Evolutionary conservation across 2,888 invertebrate species (phyloP).

Genomic region (Brachyptera risi): DNA sequence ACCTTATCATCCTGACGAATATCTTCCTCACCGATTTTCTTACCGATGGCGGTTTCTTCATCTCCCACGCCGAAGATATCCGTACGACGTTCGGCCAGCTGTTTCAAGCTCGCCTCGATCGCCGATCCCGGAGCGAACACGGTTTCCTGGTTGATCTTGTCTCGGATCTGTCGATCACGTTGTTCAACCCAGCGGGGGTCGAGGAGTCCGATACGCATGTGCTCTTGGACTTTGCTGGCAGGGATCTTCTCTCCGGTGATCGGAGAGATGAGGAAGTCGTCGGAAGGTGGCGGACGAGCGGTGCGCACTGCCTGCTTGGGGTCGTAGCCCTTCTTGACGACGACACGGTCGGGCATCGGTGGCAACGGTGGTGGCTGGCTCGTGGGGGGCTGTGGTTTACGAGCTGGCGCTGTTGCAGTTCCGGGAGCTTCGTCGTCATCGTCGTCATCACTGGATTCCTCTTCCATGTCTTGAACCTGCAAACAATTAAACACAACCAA

Average conservation of each 20-base stretch:
- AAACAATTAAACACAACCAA: no score
- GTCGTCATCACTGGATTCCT: constrained; percentile 71
- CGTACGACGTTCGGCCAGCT: constrained; percentile 96
- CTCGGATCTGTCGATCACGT: constrained; percentile 82
- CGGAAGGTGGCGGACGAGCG: constrained; percentile 61
- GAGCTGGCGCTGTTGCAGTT: constrained; percentile 36
- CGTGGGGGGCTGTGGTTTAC: constrained; percentile 41
- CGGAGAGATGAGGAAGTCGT: constrained; percentile 94
- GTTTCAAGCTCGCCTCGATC: constrained; percentile 93
- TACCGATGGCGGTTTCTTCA: constrained; percentile 98
- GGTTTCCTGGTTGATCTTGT: constrained; percentile 87
- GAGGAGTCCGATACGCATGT: constrained; percentile 92
- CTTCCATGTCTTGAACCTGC: constrained; percentile 87
- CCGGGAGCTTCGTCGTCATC: constrained; percentile 57
- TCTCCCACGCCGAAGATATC: constrained; percentile 99
- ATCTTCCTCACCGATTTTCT: constrained; percentile 90
- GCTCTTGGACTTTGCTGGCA: constrained; percentile 94
- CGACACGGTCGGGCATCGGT: constrained; percentile 85
- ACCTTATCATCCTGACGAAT: constrained; percentile 71
- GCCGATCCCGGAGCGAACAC: constrained; percentile 57
- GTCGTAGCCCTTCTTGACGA: constrained; percentile 94
- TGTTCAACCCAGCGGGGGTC: constrained; percentile 99
- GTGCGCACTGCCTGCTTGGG: constrained; percentile 71
- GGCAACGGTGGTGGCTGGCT: constrained; percentile 69
- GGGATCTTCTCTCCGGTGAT: constrained; percentile 99